These are phyloP conservation scores for Platalea minor DNA, from an alignment of 2,797 vertebrate species.

Conservation along the genomic window DNA sequence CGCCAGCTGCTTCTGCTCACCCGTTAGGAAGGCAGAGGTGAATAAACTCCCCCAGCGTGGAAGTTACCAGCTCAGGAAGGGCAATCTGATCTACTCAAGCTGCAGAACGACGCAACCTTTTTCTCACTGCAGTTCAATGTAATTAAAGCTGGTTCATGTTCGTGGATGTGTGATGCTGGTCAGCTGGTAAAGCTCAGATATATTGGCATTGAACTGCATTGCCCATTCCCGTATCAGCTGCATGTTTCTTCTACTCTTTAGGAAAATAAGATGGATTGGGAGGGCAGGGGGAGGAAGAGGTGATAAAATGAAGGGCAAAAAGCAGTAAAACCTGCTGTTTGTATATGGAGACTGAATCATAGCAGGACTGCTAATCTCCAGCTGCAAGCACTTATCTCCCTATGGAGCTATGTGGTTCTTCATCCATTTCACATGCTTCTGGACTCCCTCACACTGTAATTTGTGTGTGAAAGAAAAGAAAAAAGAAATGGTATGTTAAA, in stretches of 20 bases:
- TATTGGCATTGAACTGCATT: not conserved
- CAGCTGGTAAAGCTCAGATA: not conserved
- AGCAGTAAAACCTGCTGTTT: not conserved
- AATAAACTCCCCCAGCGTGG: rapidly evolving
- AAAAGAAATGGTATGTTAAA: not conserved
- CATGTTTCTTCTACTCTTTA: not conserved
- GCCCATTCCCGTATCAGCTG: not conserved
- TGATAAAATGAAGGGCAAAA: not conserved
- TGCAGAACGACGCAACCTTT: not conserved
- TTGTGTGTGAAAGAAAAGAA: not conserved
- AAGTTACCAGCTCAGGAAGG: not conserved
- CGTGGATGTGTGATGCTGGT: not conserved
- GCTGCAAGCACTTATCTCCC: not conserved
- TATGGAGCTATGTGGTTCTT: not conserved
- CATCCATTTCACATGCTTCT: not conserved
- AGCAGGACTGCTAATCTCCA: not conserved
- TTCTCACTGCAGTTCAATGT: not conserved
- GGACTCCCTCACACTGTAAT: not conserved
- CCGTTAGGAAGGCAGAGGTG: not conserved
- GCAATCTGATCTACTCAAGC: not conserved
- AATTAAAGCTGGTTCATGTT: not conserved
- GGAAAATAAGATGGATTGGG: not conserved
- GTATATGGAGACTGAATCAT: not conserved
- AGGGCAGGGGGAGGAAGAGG: not conserved
- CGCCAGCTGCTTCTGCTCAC: not conserved